These are phyloP conservation scores for Thamnophis elegans DNA, from an alignment of 2,797 vertebrate genomes.

Conservation along the genomic window DNA sequence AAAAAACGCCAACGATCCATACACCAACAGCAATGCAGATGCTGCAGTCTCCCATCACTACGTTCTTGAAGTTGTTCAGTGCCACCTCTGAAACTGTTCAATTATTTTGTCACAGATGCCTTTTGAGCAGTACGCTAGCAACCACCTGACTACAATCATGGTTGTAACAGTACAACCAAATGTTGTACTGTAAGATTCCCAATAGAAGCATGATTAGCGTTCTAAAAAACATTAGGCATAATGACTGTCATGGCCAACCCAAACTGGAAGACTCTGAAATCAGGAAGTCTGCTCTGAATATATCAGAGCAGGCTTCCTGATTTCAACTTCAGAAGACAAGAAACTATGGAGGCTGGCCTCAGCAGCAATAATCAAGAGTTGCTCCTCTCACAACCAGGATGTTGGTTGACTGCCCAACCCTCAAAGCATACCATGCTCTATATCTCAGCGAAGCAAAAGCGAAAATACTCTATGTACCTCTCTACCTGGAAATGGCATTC, in stretches of 20 bases:
- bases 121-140: background rate
- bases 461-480: background rate
- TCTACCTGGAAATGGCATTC: background rate
- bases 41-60: background rate
- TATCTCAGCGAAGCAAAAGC: background rate
- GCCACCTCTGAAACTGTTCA: background rate
- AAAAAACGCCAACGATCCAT: background rate
- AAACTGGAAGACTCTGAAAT: background rate
- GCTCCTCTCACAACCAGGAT: background rate
- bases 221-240: background rate
- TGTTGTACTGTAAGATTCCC: background rate
- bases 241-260: background rate
- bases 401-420: background rate
- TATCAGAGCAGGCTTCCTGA: background rate
- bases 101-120: background rate
- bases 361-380: background rate
- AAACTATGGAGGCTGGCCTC: background rate
- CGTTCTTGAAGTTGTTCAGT: background rate
- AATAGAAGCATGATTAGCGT: background rate
- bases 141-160: background rate
- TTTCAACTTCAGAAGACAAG: background rate
- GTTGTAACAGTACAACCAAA: background rate
- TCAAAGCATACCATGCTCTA: background rate
- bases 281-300: background rate
- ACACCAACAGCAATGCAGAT: background rate